Base-by-base conservation (phyloP, 1,140 invertebrate genomes). In the Venturia canescens region DNA sequence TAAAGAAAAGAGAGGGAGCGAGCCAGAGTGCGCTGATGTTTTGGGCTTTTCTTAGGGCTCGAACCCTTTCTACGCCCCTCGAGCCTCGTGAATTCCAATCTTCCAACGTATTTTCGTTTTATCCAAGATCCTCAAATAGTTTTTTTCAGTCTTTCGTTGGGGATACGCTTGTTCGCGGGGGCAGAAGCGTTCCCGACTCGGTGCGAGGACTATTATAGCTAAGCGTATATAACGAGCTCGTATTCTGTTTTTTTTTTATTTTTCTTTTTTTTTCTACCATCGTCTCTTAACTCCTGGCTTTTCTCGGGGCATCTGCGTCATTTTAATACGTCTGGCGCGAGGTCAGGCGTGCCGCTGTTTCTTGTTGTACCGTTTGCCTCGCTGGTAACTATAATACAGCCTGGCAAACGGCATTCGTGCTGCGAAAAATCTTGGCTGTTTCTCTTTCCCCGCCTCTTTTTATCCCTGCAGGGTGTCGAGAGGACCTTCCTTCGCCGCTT, bases 311-410 rank as follows among this genome's bases (percentile, higher is more conserved):
- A 82, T 84, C 84, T 87, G 85, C 83, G 84, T 90, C 88, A 90
- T 91, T 91, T 91, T 90, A 90, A 91, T 91, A 87, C 87, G 89
- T 90, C 90, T 89, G 88, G 87, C 85, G 86, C 86, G 86, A 90
- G 89, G 88, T 91, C 88, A 89, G 86, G 90, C 89, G 89, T 91
- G 88, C 86, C 84, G 82, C 85, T 86, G 82, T 79, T 84, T 80
- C 75, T 84, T 63, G 75, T 77, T 77, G 44, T 34, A 23, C 18
- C 15, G 34, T 23, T 44, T 23, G 60, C 3, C 60, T 26, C 15
- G 21, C 23, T 1, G 23, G 69, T 71, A 71, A 71, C 69, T 48
- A 71, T 26, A 71, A 38, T 23, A 34, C 21, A 71, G 18, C 69
- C 31, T 27, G 34, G 34, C 69, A 71, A 71, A 71, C 69, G 26